These are phyloP conservation scores for Drosophila rubida DNA, from an alignment of 2,888 invertebrate species.

Conservation along the genomic window DNA sequence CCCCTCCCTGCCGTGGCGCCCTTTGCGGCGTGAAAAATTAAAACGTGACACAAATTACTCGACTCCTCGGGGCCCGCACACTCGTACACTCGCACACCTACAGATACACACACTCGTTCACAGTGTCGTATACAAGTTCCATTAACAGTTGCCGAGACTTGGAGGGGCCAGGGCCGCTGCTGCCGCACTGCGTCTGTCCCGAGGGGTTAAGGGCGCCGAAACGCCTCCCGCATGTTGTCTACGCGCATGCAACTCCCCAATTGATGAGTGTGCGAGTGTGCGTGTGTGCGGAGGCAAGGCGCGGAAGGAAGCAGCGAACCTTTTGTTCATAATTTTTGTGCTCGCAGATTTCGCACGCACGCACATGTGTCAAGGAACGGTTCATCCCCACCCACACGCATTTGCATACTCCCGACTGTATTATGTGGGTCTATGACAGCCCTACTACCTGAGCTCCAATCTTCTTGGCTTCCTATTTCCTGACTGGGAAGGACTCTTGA, in stretches of 20 bases:
- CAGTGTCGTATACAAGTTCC: conserved; percentile 37
- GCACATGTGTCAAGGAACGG: conserved; percentile 53
- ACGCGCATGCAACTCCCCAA: conserved; percentile 14
- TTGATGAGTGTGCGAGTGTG: conserved; percentile 9
- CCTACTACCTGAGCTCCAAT: conserved; percentile 15
- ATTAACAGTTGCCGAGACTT: conserved; percentile 48
- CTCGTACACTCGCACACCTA: conserved; percentile 8
- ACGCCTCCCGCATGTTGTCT: conserved; percentile 46
- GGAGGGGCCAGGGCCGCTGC: conserved; percentile 20
- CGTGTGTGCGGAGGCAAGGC: conserved; percentile 21
- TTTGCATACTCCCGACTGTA: conserved; percentile 32
- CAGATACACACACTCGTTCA: conserved; percentile 14
- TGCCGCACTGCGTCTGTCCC: conserved; percentile 72
- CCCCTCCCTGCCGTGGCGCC: conserved; percentile 29
- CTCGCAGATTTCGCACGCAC: conserved; percentile 74
- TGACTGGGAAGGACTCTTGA: conserved; percentile 28
- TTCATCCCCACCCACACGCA: conserved; percentile 17
- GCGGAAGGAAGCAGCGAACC: conserved; percentile 29
- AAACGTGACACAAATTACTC: conserved; percentile 75
- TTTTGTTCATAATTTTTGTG: conserved; percentile 73
- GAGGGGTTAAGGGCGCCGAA: conserved; percentile 42
- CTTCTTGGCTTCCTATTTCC: conserved; percentile 33
- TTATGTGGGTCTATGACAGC: conserved; percentile 2
- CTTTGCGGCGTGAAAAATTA: conserved; percentile 74
- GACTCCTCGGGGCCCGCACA: conserved; percentile 46